Evolutionary conservation across 2,113 vertebrate species (phyloP).

Genomic region (Ellobius talpinus): DNA sequence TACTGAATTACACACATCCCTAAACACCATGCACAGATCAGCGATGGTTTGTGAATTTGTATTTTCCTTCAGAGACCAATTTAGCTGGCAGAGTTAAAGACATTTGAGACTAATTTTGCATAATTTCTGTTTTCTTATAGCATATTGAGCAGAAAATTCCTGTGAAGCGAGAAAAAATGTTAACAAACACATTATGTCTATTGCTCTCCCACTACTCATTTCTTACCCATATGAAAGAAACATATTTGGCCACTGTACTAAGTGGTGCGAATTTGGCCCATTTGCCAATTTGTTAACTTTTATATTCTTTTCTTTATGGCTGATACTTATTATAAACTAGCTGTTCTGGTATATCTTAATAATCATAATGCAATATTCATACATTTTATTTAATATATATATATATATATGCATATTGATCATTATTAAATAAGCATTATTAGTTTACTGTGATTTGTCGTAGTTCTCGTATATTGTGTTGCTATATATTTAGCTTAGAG

Average conservation of each 20-base stretch:
- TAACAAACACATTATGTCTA: constrained; percentile 37
- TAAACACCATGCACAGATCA: constrained; percentile 29
- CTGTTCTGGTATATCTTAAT: not conserved
- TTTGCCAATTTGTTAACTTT: not conserved
- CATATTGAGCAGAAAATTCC: constrained; percentile 62
- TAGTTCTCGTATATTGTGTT: not conserved
- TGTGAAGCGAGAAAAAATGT: constrained; percentile 72
- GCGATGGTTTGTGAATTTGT: constrained; percentile 79
- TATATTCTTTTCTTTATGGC: not conserved
- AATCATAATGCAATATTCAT: not conserved
- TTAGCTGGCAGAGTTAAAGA: constrained; percentile 71
- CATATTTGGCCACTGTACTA: not conserved
- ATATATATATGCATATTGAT: not conserved
- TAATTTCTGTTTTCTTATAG: constrained; percentile 81
- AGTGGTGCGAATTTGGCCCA: constrained; percentile 12
- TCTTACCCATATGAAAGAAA: not conserved
- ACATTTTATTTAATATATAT: not conserved
- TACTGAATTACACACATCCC: constrained; percentile 57
- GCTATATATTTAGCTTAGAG: not conserved
- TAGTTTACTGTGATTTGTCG: not conserved
- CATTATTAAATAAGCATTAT: not conserved
- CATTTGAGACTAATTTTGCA: constrained; percentile 74
- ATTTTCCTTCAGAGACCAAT: constrained; percentile 80
- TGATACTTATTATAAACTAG: constrained; percentile 28
- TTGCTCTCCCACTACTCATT: not conserved